Evolutionary conservation across 2,888 invertebrate genomes (phyloP).

Genomic region (Diarsia rubi): DNA sequence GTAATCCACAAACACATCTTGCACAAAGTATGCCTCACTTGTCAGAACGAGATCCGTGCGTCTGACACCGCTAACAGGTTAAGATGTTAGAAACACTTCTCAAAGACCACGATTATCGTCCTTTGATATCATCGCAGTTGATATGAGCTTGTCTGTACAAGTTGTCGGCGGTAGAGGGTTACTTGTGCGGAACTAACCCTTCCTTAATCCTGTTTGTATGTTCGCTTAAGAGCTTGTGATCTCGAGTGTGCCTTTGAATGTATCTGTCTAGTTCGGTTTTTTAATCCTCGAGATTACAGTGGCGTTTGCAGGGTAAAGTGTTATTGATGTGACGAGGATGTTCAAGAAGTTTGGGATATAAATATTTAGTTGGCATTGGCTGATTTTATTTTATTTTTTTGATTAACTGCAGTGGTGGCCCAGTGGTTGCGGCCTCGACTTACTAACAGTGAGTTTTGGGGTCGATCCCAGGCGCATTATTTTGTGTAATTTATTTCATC

Average conservation of each 20-base stretch:
- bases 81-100: constrained; percentile 56
- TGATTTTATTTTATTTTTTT: no score
- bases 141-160: constrained; percentile 52
- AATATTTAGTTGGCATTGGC: neutral
- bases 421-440: no score
- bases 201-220: constrained; percentile 52
- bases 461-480: no score
- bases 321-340: constrained; percentile 16
- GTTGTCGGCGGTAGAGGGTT: constrained; percentile 30
- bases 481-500: no score
- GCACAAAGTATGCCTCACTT: constrained; percentile 22
- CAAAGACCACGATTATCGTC: constrained; percentile 43
- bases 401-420: no score
- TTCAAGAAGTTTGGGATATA: neutral
- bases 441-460: no score
- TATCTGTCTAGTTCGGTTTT: constrained; percentile 24
- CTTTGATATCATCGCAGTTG: constrained; percentile 56
- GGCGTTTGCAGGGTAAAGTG: constrained; percentile 10
- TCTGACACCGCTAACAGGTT: constrained; percentile 48
- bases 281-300: constrained; percentile 36
- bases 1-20: constrained; percentile 1
- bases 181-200: constrained; percentile 49
- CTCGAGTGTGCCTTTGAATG: constrained; percentile 29
- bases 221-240: constrained; percentile 35
- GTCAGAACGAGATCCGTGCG: constrained; percentile 33